phyloP scores from a whole-genome alignment of 1,140 invertebrate genomes.

The Penaeus indicus region DNA sequence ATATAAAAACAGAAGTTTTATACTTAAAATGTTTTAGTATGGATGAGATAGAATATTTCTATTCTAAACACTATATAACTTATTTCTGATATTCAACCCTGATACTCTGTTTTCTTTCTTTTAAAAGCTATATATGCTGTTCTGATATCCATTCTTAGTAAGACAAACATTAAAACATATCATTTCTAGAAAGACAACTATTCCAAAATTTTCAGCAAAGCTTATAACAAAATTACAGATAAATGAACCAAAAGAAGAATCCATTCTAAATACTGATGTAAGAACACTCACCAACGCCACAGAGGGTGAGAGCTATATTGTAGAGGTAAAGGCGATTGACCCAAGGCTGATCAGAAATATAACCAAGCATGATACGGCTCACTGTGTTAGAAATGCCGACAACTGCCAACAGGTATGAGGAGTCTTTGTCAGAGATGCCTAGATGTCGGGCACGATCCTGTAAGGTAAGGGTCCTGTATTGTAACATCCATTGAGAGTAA shows the following conservation, averaged over 20 bases:
- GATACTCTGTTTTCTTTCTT: no score
- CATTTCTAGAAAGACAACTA: no score
- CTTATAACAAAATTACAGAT: no score
- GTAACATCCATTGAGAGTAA: no score
- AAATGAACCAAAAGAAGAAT: slow-evolving; percentile 69
- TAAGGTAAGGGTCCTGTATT: slow-evolving; percentile 40
- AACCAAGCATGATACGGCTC: slow-evolving; percentile 88
- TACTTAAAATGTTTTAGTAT: no score
- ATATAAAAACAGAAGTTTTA: not conserved
- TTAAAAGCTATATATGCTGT: no score
- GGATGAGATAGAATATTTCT: no score
- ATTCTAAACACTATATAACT: no score
- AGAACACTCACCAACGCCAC: slow-evolving; percentile 81
- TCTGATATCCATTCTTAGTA: no score
- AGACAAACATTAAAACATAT: no score
- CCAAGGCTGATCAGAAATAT: slow-evolving; percentile 88
- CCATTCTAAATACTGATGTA: slow-evolving; percentile 66
- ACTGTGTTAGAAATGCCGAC: slow-evolving; percentile 90
- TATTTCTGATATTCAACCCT: no score
- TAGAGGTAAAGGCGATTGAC: slow-evolving; percentile 91
- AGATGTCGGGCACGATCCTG: slow-evolving; percentile 77
- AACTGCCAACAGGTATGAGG: slow-evolving; percentile 80
- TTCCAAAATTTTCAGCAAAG: no score
- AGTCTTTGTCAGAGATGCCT: slow-evolving; percentile 74
- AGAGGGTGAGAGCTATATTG: slow-evolving; percentile 86